Base-by-base conservation (phyloP, 1,140 invertebrate species). In the Bombyx mori region DNA sequence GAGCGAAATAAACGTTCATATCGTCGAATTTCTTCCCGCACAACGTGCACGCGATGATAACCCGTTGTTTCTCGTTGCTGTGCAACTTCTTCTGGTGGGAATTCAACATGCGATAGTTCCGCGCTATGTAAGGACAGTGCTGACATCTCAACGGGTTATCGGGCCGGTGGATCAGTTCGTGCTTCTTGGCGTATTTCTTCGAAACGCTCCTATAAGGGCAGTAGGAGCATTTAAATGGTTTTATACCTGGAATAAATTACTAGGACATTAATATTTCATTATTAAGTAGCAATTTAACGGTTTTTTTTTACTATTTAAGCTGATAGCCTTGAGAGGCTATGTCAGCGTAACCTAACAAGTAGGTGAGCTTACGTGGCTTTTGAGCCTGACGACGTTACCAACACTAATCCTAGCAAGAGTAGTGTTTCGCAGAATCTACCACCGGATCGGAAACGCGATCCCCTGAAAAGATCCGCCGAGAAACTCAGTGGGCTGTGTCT, bases 151-250 rank as follows among this genome's bases (percentile, higher is more conserved):
- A 56, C 0, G 82, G 82, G 45, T 86, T 82, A 43, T 86, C 71
- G 0, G 76, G 66, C 3, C 77, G 54, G 52, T 86, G 82, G 2
- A 79, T 75, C 1, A 68, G 26, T 52, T 84, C 82, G 22, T 86
- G 82, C 51, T 80, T 81, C n/a, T 81, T 79, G 7, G 74, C 54
- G 46, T 82, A 81, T 50, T 82, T 83, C 63, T 86, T 86, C 0
- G 80, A 86, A 0, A 77, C 79, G 26, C 72, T 81, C 2, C 75
- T 57, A 53, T 86, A 80, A 0, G 69, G 60, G 18, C 80, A 86
- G 58, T 70, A 67, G 1, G 69, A 61, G 42, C 82, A 84, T 67
- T 81, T 78, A 44, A 69, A 86, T 0, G 82, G 82, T 62, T 86
- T 86, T 35, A 77, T 79, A 4, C 82, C 67, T 69, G 63, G n/a